Conservation (phyloP, 2,888 invertebrate genomes). For the Zelleria hepariella region DNA sequence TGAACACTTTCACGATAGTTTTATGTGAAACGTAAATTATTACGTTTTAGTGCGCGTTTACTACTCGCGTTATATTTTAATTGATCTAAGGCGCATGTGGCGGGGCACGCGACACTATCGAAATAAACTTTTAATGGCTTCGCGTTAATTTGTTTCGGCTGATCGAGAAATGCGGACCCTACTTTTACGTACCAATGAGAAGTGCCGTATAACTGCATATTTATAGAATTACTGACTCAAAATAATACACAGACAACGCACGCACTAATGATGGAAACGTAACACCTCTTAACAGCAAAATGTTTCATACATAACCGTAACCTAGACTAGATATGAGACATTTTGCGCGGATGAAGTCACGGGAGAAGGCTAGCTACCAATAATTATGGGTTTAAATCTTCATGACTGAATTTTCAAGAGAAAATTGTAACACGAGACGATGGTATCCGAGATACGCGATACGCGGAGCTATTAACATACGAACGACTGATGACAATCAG, state of each 20-base stretch:
- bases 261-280: too few relatives aligned
- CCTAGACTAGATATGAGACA: too few relatives aligned
- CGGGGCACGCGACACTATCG: not conserved
- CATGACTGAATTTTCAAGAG: not conserved
- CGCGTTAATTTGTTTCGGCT: not conserved
- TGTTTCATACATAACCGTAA: too few relatives aligned
- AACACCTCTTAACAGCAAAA: too few relatives aligned
- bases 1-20: slow-evolving; percentile 1
- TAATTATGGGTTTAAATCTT: not conserved
- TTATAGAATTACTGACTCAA: too few relatives aligned
- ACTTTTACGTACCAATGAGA: not conserved
- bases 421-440: slow-evolving; percentile 25
- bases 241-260: not conserved
- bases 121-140: not conserved
- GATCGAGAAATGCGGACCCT: not conserved
- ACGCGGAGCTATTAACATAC: slow-evolving; percentile 46
- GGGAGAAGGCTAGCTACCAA: too few relatives aligned
- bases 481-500: slow-evolving; percentile 48
- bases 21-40: not conserved
- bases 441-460: slow-evolving; percentile 48
- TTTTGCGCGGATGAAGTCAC: too few relatives aligned
- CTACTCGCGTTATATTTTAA: not conserved
- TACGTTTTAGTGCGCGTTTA: not conserved
- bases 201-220: too few relatives aligned
- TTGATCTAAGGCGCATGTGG: not conserved